Conservation (phyloP, 2,888 invertebrate species). For the Hecatera dysodea region DNA sequence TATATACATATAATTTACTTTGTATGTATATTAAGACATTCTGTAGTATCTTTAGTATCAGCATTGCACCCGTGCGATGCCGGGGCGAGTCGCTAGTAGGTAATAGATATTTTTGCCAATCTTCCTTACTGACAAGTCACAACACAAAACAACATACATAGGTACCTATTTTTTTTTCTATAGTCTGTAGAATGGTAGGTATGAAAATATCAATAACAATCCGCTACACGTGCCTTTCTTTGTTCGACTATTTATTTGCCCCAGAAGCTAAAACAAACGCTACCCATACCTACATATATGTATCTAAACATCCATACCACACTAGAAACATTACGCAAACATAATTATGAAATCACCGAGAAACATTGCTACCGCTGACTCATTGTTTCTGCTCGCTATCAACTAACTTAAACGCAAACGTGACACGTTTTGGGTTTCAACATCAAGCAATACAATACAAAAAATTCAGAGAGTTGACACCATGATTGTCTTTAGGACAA, state of each 20-base stretch:
- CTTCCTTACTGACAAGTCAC: too few relatives aligned
- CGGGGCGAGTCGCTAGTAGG: too few relatives aligned
- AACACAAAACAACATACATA: neutral
- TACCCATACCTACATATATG: neutral
- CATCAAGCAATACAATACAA: conserved; percentile 16
- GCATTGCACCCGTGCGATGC: too few relatives aligned
- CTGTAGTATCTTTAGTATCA: too few relatives aligned
- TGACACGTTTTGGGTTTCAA: conserved; percentile 47
- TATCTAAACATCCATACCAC: neutral
- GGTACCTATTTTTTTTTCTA: neutral
- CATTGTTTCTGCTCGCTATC: conserved; percentile 44
- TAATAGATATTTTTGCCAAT: neutral
- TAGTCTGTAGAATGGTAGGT: neutral
- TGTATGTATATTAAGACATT: too few relatives aligned
- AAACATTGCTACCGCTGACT: conserved; percentile 40
- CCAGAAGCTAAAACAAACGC: conserved; percentile 25
- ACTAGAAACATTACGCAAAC: conserved; percentile 45
- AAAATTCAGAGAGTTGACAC: conserved; percentile 12
- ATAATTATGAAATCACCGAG: conserved; percentile 61
- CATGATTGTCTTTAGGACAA: conserved; percentile 10
- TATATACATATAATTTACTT: too few relatives aligned
- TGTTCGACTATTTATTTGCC: conserved; percentile 42
- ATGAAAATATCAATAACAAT: conserved; percentile 7
- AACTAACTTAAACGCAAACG: conserved; percentile 52
- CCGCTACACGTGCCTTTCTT: conserved; percentile 22